These are phyloP conservation scores for Geopemphigus sp. DNA, from an alignment of 1,140 invertebrate genomes.

Conservation along the genomic window DNA sequence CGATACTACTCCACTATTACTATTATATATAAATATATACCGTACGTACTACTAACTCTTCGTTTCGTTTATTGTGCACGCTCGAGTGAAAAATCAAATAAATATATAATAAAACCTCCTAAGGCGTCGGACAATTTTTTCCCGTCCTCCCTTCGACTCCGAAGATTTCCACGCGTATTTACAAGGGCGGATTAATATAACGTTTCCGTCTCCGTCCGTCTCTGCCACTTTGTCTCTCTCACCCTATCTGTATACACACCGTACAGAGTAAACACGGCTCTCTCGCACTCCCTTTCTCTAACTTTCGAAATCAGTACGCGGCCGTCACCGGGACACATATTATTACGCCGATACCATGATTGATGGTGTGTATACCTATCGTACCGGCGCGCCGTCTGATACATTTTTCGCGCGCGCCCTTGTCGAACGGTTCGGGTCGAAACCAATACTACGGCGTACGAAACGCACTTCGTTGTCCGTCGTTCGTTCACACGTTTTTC, in stretches of 20 bases:
- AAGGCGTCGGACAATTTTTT: slow-evolving; percentile 4
- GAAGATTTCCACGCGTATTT: background rate
- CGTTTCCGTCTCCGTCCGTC: too few species aligned
- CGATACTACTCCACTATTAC: background rate
- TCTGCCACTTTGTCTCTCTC: too few species aligned
- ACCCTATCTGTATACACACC: background rate
- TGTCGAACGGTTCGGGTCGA: background rate
- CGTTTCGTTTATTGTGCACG: slow-evolving; percentile 12
- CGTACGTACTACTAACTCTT: background rate
- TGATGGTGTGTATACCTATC: background rate
- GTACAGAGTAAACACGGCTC: too few species aligned
- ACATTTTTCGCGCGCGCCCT: background rate
- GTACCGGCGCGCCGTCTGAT: too few species aligned
- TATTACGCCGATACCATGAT: background rate
- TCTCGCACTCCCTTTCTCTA: background rate
- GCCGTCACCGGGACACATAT: background rate
- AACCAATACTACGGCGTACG: background rate
- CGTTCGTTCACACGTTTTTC: too few species aligned
- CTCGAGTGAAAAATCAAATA: slow-evolving; percentile 30
- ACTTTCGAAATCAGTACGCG: background rate
- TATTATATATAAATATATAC: background rate
- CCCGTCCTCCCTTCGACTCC: background rate
- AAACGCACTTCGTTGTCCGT: background rate
- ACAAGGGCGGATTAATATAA: slow-evolving; percentile 11
- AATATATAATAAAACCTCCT: slow-evolving; percentile 9